Conservation (phyloP, 2,888 invertebrate species). For the Yponomeuta plumbellus region DNA sequence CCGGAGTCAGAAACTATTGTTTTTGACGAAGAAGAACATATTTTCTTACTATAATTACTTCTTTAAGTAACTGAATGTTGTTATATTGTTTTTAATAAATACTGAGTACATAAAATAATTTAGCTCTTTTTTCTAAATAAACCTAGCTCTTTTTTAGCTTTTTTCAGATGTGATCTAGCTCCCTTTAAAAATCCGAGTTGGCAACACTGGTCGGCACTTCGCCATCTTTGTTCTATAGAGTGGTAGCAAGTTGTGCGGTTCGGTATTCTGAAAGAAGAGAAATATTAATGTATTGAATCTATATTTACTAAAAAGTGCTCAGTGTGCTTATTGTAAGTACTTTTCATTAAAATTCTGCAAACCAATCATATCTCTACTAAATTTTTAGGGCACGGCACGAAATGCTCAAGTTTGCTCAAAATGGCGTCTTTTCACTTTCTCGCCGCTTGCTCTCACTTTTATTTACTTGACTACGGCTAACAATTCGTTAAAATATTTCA, state of each 20-base stretch:
- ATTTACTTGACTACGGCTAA: background rate
- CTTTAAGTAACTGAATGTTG: no score
- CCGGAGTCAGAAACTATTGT: no score
- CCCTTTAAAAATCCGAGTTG: background rate
- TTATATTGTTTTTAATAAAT: no score
- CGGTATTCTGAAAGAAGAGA: background rate
- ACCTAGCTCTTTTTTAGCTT: no score
- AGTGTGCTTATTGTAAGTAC: background rate
- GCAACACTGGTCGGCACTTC: background rate
- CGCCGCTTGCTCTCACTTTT: background rate
- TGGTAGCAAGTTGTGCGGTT: background rate
- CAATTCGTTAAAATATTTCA: background rate
- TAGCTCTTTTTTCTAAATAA: no score
- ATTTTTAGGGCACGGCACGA: background rate
- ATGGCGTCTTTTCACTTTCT: background rate
- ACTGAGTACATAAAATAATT: no score
- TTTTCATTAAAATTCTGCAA: background rate
- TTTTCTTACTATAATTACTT: no score
- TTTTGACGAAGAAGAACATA: no score
- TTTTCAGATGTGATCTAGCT: no score
- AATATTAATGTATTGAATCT: background rate
- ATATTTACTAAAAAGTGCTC: background rate
- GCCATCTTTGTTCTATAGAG: background rate
- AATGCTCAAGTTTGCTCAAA: background rate
- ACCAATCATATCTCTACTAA: background rate